Evolutionary conservation across 2,888 invertebrate genomes (phyloP).

Genomic region (Microdon myrmicae): DNA sequence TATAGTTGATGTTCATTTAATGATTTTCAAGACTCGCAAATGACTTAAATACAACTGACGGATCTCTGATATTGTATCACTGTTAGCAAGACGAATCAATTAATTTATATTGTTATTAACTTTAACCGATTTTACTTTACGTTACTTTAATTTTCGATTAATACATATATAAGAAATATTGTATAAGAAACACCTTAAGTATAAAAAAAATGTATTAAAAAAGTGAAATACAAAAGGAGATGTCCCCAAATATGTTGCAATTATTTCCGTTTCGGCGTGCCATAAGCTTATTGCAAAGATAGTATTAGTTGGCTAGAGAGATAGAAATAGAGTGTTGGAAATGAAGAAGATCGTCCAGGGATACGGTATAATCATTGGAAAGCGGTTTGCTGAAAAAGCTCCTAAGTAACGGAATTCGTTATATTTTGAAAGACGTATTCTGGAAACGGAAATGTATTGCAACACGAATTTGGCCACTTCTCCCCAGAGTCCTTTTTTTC

Average conservation of each 20-base stretch:
- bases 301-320: constrained; percentile 12
- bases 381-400: constrained; percentile 38
- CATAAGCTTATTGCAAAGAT: constrained; percentile 55
- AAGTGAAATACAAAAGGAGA: constrained; percentile 64
- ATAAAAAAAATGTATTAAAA: constrained; percentile 28
- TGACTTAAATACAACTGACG: constrained; percentile 64
- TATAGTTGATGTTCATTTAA: constrained; percentile 54
- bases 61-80: constrained; percentile 66
- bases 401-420: constrained; percentile 27
- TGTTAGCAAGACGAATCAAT: constrained; percentile 55
- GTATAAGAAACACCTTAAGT: constrained; percentile 16
- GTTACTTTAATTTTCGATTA: constrained; percentile 7
- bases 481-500: constrained; percentile 67
- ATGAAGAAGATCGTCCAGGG: constrained; percentile 22
- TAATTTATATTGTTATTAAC: constrained; percentile 53
- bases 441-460: constrained; percentile 66
- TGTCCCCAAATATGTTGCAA: constrained; percentile 67
- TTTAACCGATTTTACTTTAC: constrained; percentile 13
- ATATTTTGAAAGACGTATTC: background rate
- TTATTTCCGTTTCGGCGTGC: constrained; percentile 63
- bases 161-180: constrained; percentile 8
- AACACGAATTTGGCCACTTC: constrained; percentile 67
- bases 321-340: constrained; percentile 7
- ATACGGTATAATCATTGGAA: constrained; percentile 22
- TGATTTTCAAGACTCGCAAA: constrained; percentile 52